These are phyloP conservation scores for Armadillidium nasatum DNA, from an alignment of 1,140 invertebrate species.

Conservation along the genomic window DNA sequence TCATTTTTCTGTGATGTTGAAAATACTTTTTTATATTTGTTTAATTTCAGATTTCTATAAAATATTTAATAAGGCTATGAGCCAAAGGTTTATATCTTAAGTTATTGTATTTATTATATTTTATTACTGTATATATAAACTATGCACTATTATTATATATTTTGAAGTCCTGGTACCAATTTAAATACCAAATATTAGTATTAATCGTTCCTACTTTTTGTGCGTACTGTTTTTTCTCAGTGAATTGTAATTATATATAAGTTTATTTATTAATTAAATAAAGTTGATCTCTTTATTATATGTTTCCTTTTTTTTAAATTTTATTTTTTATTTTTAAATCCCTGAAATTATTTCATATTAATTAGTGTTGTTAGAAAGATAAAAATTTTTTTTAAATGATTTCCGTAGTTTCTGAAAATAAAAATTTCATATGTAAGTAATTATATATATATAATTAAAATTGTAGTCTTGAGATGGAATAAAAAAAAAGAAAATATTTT, in stretches of 20 bases:
- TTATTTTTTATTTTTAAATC: too few relatives aligned
- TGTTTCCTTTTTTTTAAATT: too few relatives aligned
- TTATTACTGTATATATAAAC: conserved; percentile 1
- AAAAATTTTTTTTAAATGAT: too few relatives aligned
- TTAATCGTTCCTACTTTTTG: not conserved
- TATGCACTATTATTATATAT: conserved; percentile 6
- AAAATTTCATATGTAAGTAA: too few relatives aligned
- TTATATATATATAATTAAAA: too few relatives aligned
- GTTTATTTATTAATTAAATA: not conserved
- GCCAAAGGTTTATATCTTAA: not conserved
- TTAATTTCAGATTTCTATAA: not conserved
- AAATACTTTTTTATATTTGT: conserved; percentile 3
- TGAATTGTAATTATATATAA: not conserved
- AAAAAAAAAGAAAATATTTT: too few relatives aligned
- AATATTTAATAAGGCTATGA: not conserved
- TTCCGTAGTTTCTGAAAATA: too few relatives aligned
- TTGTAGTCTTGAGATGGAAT: too few relatives aligned
- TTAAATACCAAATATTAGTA: conserved; percentile 3
- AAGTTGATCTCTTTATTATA: too few relatives aligned
- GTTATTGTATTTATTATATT: not conserved
- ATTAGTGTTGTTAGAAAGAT: too few relatives aligned
- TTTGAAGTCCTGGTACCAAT: not conserved
- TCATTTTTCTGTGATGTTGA: not conserved
- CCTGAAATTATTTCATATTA: too few relatives aligned
- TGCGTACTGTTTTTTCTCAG: not conserved